Evolutionary conservation across 2,113 vertebrate species (phyloP).

Genomic region (Mormyrus lacerda): DNA sequence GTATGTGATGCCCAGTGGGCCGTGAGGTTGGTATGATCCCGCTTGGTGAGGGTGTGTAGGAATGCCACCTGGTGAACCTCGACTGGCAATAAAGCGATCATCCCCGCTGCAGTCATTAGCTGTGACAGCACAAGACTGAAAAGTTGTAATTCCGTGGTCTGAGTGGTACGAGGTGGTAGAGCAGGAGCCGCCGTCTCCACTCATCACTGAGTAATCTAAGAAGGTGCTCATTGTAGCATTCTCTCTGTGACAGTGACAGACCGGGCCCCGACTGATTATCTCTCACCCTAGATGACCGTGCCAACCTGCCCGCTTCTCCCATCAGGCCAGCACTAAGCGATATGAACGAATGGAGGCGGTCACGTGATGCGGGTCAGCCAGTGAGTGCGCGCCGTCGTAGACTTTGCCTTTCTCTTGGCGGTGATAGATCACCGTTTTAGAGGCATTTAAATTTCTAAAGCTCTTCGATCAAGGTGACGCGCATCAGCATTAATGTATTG

Average conservation of each 20-base stretch:
- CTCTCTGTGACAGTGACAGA: conserved; percentile 70
- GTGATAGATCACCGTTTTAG: conserved; percentile 81
- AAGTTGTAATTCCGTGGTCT: conserved; percentile 92
- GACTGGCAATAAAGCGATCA: conserved; percentile 79
- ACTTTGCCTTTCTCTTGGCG: conserved; percentile 66
- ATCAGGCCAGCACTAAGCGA: conserved; percentile 70
- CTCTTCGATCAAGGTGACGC: conserved; percentile 80
- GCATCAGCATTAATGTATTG: conserved; percentile 62
- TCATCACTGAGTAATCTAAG: conserved; percentile 85
- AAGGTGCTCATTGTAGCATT: conserved; percentile 92
- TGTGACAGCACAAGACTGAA: conserved; percentile 85
- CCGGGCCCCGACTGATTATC: conserved; percentile 63
- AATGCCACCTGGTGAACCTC: conserved; percentile 75
- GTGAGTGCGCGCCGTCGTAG: conserved; percentile 67
- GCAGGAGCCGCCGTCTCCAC: conserved; percentile 75
- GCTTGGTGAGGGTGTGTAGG: conserved; percentile 66
- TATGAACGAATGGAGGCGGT: conserved; percentile 81
- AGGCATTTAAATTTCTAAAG: conserved; percentile 90
- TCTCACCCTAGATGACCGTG: conserved; percentile 71
- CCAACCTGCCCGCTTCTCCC: conserved; percentile 86
- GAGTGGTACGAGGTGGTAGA: conserved; percentile 78
- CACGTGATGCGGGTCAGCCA: conserved; percentile 79
- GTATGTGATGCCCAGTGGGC: conserved; percentile 76
- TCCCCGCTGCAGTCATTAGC: conserved; percentile 79
- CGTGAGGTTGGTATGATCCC: conserved; percentile 73